phyloP scores from a whole-genome alignment of 2,797 vertebrate genomes.

The Gephyroberyx darwinii region DNA sequence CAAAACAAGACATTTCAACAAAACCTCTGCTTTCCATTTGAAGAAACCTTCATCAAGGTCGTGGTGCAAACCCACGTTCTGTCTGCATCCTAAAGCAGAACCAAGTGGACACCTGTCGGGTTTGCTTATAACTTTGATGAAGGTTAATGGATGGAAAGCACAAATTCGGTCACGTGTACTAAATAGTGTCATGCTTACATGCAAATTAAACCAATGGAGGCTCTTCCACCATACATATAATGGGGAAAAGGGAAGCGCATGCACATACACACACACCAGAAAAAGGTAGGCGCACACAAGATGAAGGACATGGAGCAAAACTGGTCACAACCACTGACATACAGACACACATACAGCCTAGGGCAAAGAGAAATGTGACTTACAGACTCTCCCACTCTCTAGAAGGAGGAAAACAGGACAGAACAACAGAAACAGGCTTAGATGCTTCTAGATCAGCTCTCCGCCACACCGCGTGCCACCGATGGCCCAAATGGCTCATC shows the following conservation, averaged over 20 bases:
- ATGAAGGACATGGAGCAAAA: conserved; percentile 50
- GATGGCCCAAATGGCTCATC: conserved; percentile 27
- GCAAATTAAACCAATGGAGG: conserved; percentile 38
- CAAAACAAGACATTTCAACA: conserved; percentile 24
- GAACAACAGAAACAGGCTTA: conserved; percentile 86
- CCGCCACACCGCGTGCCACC: conserved; percentile 56
- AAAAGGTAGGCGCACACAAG: conserved; percentile 32
- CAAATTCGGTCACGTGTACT: conserved; percentile 39
- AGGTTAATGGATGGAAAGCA: conserved; percentile 56
- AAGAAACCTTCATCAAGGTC: not conserved
- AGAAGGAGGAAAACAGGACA: conserved; percentile 85
- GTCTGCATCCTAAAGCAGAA: not conserved
- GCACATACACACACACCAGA: conserved; percentile 26
- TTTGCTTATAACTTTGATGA: not conserved
- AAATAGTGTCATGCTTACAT: conserved; percentile 38
- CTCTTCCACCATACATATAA: conserved; percentile 29
- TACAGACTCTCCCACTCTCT: conserved; percentile 99
- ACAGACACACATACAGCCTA: conserved; percentile 51
- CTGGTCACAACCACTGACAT: conserved; percentile 30
- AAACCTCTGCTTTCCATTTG: conserved; percentile 63
- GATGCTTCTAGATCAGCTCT: conserved; percentile 67
- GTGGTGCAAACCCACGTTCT: not conserved
- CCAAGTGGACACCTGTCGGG: not conserved
- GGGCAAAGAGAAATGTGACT: conserved; percentile 85
- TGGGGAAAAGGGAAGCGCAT: conserved; percentile 29